Base-by-base conservation (phyloP, 2,113 vertebrate genomes). In the Eclectus roratus region DNA sequence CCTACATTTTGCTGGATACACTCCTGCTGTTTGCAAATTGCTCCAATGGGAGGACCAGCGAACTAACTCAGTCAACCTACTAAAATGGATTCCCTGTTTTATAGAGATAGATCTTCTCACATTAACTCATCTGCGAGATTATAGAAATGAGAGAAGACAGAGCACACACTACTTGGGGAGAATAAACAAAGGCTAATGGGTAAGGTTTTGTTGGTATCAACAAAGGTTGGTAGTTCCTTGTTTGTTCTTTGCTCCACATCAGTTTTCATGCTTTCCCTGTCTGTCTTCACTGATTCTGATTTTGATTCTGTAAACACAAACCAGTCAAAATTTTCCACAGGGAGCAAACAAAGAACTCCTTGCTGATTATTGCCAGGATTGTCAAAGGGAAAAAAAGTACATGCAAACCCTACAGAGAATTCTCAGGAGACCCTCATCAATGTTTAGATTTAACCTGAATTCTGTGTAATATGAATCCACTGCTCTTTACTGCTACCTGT, bases 1-100 rank as follows among this genome's bases (percentile, higher is more conserved):
- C n/a, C 82, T 91, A 12, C 58, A 69, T 96, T 94, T 94, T 91
- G 85, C 91, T 97, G 95, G 96, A 96, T 95, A 88, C 68, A 66
- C 79, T 96, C 96, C 93, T 96, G 94, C 96, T 97, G 91, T 95
- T 96, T 86, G 85, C 68, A 95, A 94, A 97, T 95, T 91, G 92
- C 93, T 96, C 96, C 97, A 93, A 91, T 93, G 94, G 95, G 95
- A 97, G 79, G 53, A 95, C 89, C 56, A 94, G 91, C 80, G 83
- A 94, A 80, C 96, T 92, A 61, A 91, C 73, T 95, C 90, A 81
- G 78, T 93, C 88, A 91, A 96, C 85, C 77, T 91, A 73, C 81
- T 91, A 46, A 97, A 95, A 94, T 58, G 93, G 91, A 94, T 87
- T 94, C 73, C 61, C 82, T 93, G 8, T 89, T 94, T 95, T 94